Evolutionary conservation across 2,888 invertebrate species (phyloP), one percentile per base, ranked within the genome.

Genomic region (Philereme transversata): DNA sequence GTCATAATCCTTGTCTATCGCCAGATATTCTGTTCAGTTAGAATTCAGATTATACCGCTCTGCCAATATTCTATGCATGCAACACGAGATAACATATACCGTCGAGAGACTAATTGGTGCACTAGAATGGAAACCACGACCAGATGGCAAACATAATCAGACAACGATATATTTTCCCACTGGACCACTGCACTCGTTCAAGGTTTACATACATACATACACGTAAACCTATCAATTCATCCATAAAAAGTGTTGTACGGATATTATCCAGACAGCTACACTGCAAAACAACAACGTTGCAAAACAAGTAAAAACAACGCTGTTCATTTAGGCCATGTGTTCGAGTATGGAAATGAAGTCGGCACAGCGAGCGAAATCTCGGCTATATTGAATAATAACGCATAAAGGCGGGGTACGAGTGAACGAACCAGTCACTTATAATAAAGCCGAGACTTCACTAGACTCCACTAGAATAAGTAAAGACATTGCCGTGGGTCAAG

Each of bases 311-410:
- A 57, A 58, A 55, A 54, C 62, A 55, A 51, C 47, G 51, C 9
- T 51, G 55, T 51, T 55, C 50, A 51, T 51, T 59, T 41, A 55
- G 59, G 10, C 34, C 58, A 59, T 63, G 52, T 56, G 58, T 59
- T 55, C 58, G 48, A 38, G 62, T 63, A 74, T 72, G 69, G 62
- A 67, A 72, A 76, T 72, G 64, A 50, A 22, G 52, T 38, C 47
- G 38, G 51, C 60, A 69, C 67, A 60, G 69, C 71, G 66, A 72
- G 73, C 72, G 71, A 71, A 76, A 72, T 70, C 71, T 68, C 63
- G 57, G 59, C 60, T 65, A 55, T 47, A 68, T 67, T 65, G 60
- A 57, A 73, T 60, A 69, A 70, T 67, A 64, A 57, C 43, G 38
- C 38, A 22, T 48, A 51, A 35, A 34, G 50, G 43, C 45, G 36